phyloP scores from a whole-genome alignment of 2,113 vertebrate species.

The Oreochromis tanganicae region DNA sequence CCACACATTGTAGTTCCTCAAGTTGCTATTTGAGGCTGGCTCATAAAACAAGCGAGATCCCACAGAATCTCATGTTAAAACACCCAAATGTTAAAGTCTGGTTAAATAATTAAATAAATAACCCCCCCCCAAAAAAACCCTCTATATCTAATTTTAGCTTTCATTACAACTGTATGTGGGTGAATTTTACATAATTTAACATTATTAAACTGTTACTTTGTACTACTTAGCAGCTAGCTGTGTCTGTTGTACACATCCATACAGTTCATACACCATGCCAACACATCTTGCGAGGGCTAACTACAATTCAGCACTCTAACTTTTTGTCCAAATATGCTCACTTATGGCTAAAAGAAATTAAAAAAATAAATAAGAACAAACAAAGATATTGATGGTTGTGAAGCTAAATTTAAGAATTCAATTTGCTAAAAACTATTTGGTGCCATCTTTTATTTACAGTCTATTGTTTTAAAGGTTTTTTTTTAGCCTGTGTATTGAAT shows the following conservation, averaged over 20 bases:
- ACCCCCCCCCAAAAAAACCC: no score
- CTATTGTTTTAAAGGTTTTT: accelerated
- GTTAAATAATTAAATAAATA: neutral
- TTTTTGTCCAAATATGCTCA: neutral
- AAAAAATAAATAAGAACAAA: accelerated
- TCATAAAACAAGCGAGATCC: neutral
- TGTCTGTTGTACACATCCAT: neutral
- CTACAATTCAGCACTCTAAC: neutral
- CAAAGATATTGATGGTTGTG: neutral
- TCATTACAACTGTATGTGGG: no score
- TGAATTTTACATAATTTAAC: neutral
- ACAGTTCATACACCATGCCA: neutral
- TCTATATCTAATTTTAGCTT: no score
- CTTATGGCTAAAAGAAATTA: accelerated
- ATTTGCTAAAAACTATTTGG: neutral
- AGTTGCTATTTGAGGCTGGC: neutral
- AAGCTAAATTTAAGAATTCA: neutral
- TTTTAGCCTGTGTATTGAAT: neutral
- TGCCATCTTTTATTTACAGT: neutral
- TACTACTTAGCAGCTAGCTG: neutral
- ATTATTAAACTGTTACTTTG: neutral
- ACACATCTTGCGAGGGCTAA: neutral
- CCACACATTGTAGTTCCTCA: neutral
- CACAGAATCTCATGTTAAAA: neutral
- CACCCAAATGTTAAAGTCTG: neutral